These are phyloP conservation scores for Microcebus murinus DNA, from an alignment of 2,113 vertebrate genomes.

Conservation along the genomic window DNA sequence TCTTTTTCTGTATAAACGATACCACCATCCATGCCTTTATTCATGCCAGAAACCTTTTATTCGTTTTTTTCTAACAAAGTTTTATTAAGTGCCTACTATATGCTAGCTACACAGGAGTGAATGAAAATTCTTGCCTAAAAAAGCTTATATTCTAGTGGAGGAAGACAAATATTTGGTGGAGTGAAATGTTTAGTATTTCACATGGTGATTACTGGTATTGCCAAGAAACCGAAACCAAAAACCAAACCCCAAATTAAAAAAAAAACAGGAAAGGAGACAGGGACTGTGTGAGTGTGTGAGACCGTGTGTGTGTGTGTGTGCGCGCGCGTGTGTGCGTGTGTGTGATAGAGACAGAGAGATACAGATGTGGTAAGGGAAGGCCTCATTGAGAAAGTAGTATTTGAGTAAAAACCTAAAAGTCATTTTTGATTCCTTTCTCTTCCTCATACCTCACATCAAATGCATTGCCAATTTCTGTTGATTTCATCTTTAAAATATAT, in stretches of 20 bases:
- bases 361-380: background rate
- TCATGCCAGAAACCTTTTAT: background rate
- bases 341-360: background rate
- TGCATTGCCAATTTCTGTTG: background rate
- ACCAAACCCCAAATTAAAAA: background rate
- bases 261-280: background rate
- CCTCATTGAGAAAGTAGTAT: background rate
- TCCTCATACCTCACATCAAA: background rate
- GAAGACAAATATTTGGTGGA: background rate
- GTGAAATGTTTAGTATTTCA: constrained; percentile 25
- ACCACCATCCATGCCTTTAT: background rate
- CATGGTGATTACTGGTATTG: background rate
- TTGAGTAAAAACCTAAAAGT: background rate
- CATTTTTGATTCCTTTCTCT: background rate
- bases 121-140: background rate
- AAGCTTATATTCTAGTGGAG: background rate
- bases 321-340: too few species aligned
- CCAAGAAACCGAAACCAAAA: background rate
- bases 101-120: background rate
- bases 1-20: background rate
- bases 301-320: background rate
- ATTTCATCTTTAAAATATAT: constrained; percentile 17
- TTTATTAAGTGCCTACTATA: background rate
- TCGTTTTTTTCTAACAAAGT: background rate
- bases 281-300: background rate